Conservation (phyloP, 2,113 vertebrate species). For the Microcebus ravelobensis region DNA sequence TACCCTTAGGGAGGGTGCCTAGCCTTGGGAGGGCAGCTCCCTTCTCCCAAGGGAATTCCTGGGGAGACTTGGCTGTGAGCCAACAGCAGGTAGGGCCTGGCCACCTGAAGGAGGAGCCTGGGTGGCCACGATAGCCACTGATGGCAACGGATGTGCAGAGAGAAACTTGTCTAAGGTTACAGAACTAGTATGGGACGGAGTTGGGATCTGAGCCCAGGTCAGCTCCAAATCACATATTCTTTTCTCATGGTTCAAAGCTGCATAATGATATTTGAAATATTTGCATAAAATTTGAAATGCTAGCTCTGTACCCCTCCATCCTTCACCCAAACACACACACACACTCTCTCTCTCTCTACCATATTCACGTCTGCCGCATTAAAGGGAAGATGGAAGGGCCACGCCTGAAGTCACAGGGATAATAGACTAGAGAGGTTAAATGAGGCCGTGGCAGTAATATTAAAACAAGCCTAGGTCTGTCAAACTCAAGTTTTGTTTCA, state of each 20-base stretch:
- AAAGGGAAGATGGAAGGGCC: background rate
- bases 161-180: background rate
- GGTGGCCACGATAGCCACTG: rapidly evolving
- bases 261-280: background rate
- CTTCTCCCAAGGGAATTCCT: background rate
- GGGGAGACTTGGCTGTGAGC: background rate
- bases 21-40: background rate
- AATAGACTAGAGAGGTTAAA: background rate
- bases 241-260: background rate
- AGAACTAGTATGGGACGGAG: background rate
- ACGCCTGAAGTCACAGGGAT: background rate
- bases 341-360: too few species aligned
- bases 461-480: background rate
- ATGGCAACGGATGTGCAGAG: background rate
- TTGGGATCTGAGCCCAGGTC: background rate
- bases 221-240: background rate
- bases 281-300: background rate
- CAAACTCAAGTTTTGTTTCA: background rate
- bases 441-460: background rate
- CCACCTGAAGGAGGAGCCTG: background rate
- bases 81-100: background rate
- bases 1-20: background rate
- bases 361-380: too few species aligned
- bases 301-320: background rate
- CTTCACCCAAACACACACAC: background rate